These are phyloP conservation scores for Crocuta crocuta DNA, from an alignment of 2,113 vertebrate species.

Conservation along the genomic window DNA sequence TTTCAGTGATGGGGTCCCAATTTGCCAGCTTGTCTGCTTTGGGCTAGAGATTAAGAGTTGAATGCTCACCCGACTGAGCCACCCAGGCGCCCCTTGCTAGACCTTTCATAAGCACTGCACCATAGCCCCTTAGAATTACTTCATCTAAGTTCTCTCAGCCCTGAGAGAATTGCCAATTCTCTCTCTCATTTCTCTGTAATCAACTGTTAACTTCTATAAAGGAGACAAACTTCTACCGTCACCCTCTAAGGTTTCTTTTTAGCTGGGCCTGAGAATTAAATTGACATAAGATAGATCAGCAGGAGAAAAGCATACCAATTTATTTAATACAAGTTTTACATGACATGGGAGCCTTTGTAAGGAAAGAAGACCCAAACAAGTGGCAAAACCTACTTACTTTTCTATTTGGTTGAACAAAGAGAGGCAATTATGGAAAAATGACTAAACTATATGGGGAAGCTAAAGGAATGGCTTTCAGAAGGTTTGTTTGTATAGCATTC, in stretches of 20 bases:
- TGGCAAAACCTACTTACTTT: not conserved
- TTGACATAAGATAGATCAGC: not conserved
- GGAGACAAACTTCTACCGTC: not conserved
- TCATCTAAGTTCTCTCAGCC: not conserved
- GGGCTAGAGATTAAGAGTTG: not conserved
- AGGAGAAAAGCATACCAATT: not conserved
- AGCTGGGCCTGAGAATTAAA: not conserved
- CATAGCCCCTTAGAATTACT: not conserved
- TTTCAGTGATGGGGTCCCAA: not conserved
- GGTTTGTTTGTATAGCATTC: not conserved
- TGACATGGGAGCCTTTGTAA: not conserved
- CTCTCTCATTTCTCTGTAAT: conserved; percentile 56
- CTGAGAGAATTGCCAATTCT: not conserved
- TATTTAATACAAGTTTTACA: not conserved
- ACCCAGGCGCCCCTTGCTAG: not conserved
- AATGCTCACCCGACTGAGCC: too few relatives aligned
- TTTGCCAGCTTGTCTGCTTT: conserved; percentile 9
- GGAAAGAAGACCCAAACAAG: not conserved
- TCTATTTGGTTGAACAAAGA: not conserved
- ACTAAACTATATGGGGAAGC: not conserved
- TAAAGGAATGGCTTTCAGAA: conserved; percentile 19
- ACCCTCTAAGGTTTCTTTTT: not conserved
- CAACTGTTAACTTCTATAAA: not conserved
- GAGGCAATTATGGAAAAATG: not conserved
- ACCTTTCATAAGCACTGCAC: not conserved